Conservation (phyloP, 1,140 invertebrate genomes). For the Idris sp. region DNA sequence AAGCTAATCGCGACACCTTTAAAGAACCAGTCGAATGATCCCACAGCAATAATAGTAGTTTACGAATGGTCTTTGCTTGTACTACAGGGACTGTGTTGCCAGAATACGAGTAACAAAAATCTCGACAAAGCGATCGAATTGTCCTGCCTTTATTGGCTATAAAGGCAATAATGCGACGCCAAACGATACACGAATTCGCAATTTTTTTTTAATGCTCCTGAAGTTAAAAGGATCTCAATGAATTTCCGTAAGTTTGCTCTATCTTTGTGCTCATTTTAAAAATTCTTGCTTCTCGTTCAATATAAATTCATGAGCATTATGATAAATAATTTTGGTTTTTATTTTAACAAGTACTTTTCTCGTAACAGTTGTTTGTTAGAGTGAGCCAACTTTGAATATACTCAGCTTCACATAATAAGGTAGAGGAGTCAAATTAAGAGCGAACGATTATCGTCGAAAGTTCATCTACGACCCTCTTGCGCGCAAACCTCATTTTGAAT, state of each 20-base stretch:
- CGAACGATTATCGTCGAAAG: conserved; percentile 70
- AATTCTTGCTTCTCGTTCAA: too few species aligned
- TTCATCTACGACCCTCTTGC: conserved; percentile 57
- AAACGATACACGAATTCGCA: conserved; percentile 66
- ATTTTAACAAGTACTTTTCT: too few species aligned
- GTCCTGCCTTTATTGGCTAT: conserved; percentile 76
- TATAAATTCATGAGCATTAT: too few species aligned
- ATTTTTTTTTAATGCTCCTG: background rate
- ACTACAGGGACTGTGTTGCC: conserved; percentile 25
- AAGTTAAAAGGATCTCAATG: too few species aligned
- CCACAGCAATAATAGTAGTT: conserved; percentile 69
- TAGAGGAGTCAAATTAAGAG: conserved; percentile 55
- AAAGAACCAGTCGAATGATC: conserved; percentile 66
- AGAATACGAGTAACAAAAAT: conserved; percentile 48
- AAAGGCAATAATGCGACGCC: conserved; percentile 77
- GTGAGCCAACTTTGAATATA: conserved; percentile 8
- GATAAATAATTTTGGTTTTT: too few species aligned
- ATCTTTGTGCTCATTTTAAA: too few species aligned
- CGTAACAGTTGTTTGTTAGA: too few species aligned
- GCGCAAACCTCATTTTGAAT: conserved; percentile 70
- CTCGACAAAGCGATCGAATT: conserved; percentile 58
- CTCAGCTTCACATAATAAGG: conserved; percentile 22
- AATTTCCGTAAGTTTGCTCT: too few species aligned
- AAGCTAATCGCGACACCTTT: conserved; percentile 78
- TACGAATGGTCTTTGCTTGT: conserved; percentile 46